phyloP scores from a whole-genome alignment of 2,888 invertebrate genomes.

The Tetropium fuscum region DNA sequence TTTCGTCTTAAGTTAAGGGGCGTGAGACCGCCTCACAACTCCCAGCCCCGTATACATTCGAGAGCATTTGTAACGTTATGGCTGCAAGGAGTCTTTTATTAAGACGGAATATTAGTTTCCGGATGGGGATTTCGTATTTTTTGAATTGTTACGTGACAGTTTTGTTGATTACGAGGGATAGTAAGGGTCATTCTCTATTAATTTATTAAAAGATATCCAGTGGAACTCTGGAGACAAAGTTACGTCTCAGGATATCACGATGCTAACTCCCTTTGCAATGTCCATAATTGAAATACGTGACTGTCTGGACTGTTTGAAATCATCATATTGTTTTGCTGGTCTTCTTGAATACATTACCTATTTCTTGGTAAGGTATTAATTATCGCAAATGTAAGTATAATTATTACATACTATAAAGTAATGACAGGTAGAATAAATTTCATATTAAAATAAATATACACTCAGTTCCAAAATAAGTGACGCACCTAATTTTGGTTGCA shows the following conservation, averaged over 20 bases:
- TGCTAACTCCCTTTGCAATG: constrained; percentile 37
- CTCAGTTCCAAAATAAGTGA: too few relatives aligned
- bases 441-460: too few relatives aligned
- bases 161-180: neutral
- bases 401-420: too few relatives aligned
- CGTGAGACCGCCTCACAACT: constrained; percentile 15
- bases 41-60: constrained; percentile 8
- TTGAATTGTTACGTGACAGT: neutral
- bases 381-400: too few relatives aligned
- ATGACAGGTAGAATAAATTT: too few relatives aligned
- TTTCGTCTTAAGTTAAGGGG: constrained; percentile 37
- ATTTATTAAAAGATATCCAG: constrained; percentile 18
- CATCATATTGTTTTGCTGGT: constrained; percentile 3
- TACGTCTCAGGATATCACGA: constrained; percentile 33
- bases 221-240: constrained; percentile 27
- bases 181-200: constrained; percentile 11
- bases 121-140: neutral
- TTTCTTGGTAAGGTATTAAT: too few relatives aligned
- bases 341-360: too few relatives aligned
- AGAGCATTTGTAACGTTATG: constrained; percentile 16
- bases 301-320: constrained; percentile 19
- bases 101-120: constrained; percentile 1
- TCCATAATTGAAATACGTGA: constrained; percentile 42
- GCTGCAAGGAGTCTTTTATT: constrained; percentile 22
- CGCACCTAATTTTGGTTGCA: too few relatives aligned